phyloP scores from a whole-genome alignment of 2,113 vertebrate genomes.

The Hippopotamus amphibius region DNA sequence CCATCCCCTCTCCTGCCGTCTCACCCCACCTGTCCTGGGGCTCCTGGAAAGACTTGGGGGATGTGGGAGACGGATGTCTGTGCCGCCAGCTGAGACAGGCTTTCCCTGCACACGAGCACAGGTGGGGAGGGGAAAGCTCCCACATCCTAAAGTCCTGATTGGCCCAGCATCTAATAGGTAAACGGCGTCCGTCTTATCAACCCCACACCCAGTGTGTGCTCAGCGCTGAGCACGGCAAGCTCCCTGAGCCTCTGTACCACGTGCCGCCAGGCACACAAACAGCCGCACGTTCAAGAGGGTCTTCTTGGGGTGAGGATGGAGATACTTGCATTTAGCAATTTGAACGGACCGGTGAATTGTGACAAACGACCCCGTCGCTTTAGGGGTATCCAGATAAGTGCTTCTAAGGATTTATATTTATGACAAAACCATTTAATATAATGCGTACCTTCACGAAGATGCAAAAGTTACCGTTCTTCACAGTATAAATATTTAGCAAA shows the following conservation, averaged over 20 bases:
- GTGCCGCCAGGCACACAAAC: neutral
- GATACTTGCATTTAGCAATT: too few species aligned
- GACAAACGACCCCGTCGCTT: fast-evolving
- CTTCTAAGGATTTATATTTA: neutral
- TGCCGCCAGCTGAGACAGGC: fast-evolving
- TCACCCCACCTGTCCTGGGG: fast-evolving
- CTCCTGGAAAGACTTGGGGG: neutral
- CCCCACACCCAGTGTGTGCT: fast-evolving
- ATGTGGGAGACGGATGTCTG: neutral
- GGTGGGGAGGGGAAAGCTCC: neutral
- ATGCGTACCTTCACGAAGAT: neutral
- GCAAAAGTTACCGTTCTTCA: neutral
- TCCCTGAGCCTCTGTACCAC: fast-evolving
- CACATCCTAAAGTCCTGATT: neutral
- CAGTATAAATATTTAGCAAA: neutral
- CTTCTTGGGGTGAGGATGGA: neutral
- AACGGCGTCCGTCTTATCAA: neutral
- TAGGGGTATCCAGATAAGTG: neutral
- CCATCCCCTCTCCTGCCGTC: fast-evolving
- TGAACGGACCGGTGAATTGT: neutral
- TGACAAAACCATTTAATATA: neutral
- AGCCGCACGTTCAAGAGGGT: fast-evolving
- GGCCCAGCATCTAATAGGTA: neutral
- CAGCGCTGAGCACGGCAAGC: neutral
- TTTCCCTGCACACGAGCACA: too few species aligned